Evolutionary conservation across 2,888 invertebrate genomes (phyloP).

Genomic region (Sphaerophoria taeniata): DNA sequence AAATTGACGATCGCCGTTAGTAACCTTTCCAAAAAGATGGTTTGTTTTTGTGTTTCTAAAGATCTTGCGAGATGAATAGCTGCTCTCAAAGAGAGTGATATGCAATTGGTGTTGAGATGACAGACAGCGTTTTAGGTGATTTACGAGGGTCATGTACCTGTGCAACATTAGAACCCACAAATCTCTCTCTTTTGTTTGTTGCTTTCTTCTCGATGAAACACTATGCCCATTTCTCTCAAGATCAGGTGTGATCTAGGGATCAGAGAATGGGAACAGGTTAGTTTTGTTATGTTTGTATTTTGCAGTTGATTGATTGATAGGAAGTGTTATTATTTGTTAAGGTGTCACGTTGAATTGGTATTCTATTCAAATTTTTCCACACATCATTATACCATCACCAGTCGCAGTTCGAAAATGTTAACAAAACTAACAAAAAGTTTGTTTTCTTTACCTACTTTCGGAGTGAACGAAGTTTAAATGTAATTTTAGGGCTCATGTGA

Average conservation of each 20-base stretch:
- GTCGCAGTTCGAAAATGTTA: too few species aligned
- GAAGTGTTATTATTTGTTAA: conserved; percentile 56
- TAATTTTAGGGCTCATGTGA: too few species aligned
- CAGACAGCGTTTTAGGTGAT: conserved; percentile 65
- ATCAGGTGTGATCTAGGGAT: conserved; percentile 54
- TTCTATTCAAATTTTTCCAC: conserved; percentile 46
- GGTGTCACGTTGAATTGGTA: conserved; percentile 48
- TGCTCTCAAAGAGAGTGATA: conserved; percentile 54
- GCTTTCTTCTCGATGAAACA: not conserved
- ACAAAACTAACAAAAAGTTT: too few species aligned
- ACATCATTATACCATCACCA: not conserved
- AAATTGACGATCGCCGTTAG: conserved; percentile 34
- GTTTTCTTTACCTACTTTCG: too few species aligned
- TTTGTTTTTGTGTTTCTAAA: not conserved
- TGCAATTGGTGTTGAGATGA: conserved; percentile 70
- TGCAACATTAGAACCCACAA: conserved; percentile 52
- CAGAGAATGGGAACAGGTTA: conserved; percentile 51
- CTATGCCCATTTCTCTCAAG: conserved; percentile 8
- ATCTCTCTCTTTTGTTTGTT: conserved; percentile 13
- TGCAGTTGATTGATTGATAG: conserved; percentile 45
- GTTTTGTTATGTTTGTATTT: not conserved
- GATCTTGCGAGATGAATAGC: conserved; percentile 61
- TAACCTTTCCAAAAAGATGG: conserved; percentile 31
- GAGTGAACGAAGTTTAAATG: too few species aligned
- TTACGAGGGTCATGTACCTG: conserved; percentile 67